Conservation (phyloP, 2,797 vertebrate species). For the Peromyscus attwateri region DNA sequence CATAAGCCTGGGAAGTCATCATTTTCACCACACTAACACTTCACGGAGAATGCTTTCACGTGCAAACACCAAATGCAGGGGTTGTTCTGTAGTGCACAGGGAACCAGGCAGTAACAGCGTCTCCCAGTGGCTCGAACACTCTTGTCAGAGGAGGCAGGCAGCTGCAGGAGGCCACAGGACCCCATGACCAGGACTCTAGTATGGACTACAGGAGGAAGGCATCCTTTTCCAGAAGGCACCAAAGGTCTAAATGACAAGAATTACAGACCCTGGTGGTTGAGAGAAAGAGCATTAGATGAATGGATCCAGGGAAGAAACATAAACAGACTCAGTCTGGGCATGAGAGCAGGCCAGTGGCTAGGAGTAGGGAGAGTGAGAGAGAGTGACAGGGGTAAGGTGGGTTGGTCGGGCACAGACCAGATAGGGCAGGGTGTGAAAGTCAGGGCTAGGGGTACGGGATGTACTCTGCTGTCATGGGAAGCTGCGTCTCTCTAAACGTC, state of each 20-base stretch:
- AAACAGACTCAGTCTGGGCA: background rate
- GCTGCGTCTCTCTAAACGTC: background rate
- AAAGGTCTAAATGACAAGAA: background rate
- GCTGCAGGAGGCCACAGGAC: background rate
- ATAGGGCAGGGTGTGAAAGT: accelerated
- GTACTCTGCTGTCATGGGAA: background rate
- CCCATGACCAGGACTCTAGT: background rate
- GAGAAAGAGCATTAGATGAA: background rate
- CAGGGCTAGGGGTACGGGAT: background rate
- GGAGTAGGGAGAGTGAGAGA: accelerated
- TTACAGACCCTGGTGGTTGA: background rate
- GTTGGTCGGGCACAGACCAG: background rate
- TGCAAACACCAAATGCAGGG: background rate
- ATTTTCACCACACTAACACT: background rate
- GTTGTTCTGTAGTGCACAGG: background rate
- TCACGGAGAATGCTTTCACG: background rate
- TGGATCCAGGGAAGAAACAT: background rate
- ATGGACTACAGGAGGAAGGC: background rate
- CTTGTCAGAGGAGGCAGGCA: background rate
- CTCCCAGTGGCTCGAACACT: background rate
- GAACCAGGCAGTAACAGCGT: background rate
- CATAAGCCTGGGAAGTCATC: background rate
- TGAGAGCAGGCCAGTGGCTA: background rate
- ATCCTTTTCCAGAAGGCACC: background rate
- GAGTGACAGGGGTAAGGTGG: background rate